These are phyloP conservation scores for Hydraecia micacea DNA, from an alignment of 2,888 invertebrate genomes.

Conservation along the genomic window DNA sequence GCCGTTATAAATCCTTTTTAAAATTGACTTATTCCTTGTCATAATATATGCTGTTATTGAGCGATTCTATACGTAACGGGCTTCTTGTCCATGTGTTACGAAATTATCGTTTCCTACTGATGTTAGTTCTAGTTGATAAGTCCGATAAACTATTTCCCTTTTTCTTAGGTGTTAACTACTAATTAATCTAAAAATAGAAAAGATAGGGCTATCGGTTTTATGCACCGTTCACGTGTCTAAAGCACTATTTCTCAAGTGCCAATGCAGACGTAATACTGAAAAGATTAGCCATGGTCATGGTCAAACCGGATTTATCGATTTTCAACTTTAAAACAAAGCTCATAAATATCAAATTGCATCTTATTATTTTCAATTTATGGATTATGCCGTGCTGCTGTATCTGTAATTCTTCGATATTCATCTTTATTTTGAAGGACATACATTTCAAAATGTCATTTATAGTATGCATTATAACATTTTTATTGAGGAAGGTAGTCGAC, in stretches of 20 bases:
- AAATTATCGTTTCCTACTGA: neutral
- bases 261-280: constrained; percentile 23
- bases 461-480: neutral
- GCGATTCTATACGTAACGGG: too few relatives aligned
- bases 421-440: constrained; percentile 1
- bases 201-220: constrained; percentile 21
- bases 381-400: constrained; percentile 3
- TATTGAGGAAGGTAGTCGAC: constrained; percentile 3
- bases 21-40: neutral
- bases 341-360: neutral
- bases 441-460: neutral
- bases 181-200: constrained; percentile 16
- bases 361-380: constrained; percentile 1
- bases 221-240: constrained; percentile 19
- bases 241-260: constrained; percentile 4
- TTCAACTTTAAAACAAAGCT: constrained; percentile 3
- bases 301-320: constrained; percentile 3
- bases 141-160: neutral
- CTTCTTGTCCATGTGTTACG: neutral
- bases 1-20: neutral
- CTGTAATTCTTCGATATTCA: neutral
- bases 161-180: constrained; percentile 3
- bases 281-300: constrained; percentile 41
- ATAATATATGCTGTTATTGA: neutral
- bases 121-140: neutral